Conservation (phyloP, 2,113 vertebrate genomes). For the Ochotona princeps region DNA sequence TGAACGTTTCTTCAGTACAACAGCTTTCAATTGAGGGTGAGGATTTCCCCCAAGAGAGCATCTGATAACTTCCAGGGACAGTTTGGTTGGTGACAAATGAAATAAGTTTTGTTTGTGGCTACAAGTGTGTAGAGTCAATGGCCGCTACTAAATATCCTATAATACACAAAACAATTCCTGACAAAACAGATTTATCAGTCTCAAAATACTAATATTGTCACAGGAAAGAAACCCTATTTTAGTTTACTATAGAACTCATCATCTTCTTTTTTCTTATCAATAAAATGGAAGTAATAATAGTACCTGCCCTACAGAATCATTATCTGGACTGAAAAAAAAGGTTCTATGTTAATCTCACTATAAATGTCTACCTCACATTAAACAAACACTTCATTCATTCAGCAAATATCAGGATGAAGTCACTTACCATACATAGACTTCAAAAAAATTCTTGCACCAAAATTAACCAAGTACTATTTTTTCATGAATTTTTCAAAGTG, state of each 20-base stretch:
- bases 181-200: background rate
- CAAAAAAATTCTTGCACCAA: too few species aligned
- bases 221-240: background rate
- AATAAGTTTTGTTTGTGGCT: too few species aligned
- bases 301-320: background rate
- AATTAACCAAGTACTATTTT: too few species aligned
- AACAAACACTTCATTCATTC: conserved; percentile 3
- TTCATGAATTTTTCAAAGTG: too few species aligned
- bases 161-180: background rate
- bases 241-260: background rate
- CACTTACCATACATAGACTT: background rate
- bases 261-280: background rate
- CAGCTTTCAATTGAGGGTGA: background rate
- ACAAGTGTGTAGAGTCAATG: background rate
- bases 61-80: background rate
- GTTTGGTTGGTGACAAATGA: background rate
- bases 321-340: conserved; percentile 10
- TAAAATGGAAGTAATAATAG: background rate
- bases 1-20: background rate
- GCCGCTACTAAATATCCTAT: background rate
- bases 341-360: background rate
- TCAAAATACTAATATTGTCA: background rate
- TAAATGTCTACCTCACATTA: background rate
- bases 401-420: background rate
- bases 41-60: background rate